Conservation (phyloP, 2,113 vertebrate genomes). For the Tichodroma muraria region DNA sequence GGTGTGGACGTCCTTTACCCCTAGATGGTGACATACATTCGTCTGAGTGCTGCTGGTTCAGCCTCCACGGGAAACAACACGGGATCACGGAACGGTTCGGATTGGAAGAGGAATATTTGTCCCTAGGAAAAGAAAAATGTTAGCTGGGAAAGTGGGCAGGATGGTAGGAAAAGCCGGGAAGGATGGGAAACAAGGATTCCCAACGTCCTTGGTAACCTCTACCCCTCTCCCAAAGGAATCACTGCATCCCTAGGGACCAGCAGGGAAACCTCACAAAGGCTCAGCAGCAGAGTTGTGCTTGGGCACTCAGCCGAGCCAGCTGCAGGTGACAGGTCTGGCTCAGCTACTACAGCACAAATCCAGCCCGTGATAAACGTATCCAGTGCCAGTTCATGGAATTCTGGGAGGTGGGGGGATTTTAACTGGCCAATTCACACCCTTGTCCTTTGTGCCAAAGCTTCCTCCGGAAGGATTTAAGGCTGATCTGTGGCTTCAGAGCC, state of each 20-base stretch:
- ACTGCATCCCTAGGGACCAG: background rate
- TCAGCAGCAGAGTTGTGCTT: background rate
- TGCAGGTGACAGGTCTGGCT: background rate
- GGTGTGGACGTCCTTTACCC: background rate
- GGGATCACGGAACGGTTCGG: rapidly evolving
- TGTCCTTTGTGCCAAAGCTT: background rate
- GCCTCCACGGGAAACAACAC: background rate
- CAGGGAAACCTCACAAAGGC: background rate
- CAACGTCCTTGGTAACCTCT: background rate
- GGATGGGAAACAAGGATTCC: background rate
- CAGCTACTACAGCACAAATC: background rate
- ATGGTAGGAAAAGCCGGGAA: background rate
- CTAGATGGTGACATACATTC: background rate
- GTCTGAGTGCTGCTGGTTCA: background rate
- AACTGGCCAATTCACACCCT: background rate
- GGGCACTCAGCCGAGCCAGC: background rate
- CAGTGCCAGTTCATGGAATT: background rate
- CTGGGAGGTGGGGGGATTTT: background rate
- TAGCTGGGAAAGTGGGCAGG: background rate
- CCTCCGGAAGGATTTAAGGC: background rate
- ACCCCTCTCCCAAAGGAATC: background rate
- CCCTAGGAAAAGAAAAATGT: background rate
- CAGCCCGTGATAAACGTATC: background rate
- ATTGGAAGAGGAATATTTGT: background rate
- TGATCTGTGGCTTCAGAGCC: background rate